phyloP scores from a whole-genome alignment of 2,113 vertebrate species.

The Boulengeromyrus knoepffleri region DNA sequence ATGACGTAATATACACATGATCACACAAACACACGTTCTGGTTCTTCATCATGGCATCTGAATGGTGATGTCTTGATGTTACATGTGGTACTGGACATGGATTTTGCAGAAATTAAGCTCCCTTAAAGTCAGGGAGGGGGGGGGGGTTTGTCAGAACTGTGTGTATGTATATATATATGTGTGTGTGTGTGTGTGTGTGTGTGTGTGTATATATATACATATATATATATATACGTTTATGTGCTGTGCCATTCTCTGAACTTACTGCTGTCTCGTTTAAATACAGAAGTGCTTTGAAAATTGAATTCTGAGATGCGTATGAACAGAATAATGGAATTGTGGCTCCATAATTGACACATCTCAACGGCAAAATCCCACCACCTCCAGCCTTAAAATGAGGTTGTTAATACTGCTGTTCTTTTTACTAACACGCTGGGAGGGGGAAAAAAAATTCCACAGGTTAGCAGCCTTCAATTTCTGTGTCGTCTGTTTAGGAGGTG shows the following conservation, averaged over 20 bases:
- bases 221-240: not conserved
- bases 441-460: not conserved
- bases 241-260: not conserved
- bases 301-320: constrained; percentile 12
- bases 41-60: not conserved
- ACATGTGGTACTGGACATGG: not conserved
- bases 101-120: not conserved
- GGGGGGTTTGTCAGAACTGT: not conserved
- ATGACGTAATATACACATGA: too few relatives aligned
- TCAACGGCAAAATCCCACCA: constrained; percentile 22
- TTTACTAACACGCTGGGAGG: not conserved
- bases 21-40: not conserved
- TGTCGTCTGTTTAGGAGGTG: not conserved
- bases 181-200: not conserved
- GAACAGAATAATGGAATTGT: constrained; percentile 16
- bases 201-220: not conserved
- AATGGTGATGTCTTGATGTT: not conserved
- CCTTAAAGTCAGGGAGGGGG: not conserved
- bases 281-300: not conserved
- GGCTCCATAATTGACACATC: not conserved
- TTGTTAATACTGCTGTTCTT: constrained; percentile 18
- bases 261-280: not conserved
- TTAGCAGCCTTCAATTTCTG: not conserved
- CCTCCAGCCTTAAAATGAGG: constrained; percentile 8
- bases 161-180: not conserved